These are phyloP conservation scores for Drosophila phalerata DNA, from an alignment of 2,888 invertebrate genomes.

Conservation along the genomic window DNA sequence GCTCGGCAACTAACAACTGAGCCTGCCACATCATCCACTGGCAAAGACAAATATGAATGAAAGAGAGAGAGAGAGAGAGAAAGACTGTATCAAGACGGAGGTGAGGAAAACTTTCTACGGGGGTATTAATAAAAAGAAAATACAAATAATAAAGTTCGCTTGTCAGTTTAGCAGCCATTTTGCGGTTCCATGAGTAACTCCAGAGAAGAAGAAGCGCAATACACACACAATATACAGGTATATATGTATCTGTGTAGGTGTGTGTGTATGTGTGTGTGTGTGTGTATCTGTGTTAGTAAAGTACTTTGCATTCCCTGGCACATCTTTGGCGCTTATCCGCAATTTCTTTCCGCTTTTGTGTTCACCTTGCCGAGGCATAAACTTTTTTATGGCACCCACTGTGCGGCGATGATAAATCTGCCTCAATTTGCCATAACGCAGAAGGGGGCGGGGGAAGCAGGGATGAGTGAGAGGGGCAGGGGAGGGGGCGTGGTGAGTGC, in stretches of 20 bases:
- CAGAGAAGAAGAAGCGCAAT: not conserved
- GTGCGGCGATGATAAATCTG: constrained; percentile 82
- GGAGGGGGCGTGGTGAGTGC: constrained; percentile 39
- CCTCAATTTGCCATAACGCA: constrained; percentile 81
- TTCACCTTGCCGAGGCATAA: constrained; percentile 75
- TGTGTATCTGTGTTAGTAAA: not conserved
- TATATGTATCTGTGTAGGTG: not conserved
- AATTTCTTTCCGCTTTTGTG: constrained; percentile 72
- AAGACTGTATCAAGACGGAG: constrained; percentile 22
- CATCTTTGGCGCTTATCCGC: constrained; percentile 78
- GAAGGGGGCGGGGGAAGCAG: constrained; percentile 13
- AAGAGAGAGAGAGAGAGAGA: not conserved
- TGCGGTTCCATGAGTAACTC: constrained; percentile 77
- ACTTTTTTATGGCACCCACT: constrained; percentile 84
- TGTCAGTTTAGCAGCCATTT: constrained; percentile 85
- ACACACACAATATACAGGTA: constrained; percentile 17
- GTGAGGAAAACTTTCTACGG: constrained; percentile 38
- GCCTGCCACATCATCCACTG: constrained; percentile 61
- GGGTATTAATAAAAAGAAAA: constrained; percentile 31
- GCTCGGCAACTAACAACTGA: constrained; percentile 42
- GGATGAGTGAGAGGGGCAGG: not conserved
- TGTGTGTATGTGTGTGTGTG: constrained; percentile 11
- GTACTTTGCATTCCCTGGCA: constrained; percentile 63
- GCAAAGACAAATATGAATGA: constrained; percentile 46
- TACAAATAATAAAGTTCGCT: constrained; percentile 83